Base-by-base conservation (phyloP, 2,888 invertebrate species). In the Dryomyza anilis region DNA sequence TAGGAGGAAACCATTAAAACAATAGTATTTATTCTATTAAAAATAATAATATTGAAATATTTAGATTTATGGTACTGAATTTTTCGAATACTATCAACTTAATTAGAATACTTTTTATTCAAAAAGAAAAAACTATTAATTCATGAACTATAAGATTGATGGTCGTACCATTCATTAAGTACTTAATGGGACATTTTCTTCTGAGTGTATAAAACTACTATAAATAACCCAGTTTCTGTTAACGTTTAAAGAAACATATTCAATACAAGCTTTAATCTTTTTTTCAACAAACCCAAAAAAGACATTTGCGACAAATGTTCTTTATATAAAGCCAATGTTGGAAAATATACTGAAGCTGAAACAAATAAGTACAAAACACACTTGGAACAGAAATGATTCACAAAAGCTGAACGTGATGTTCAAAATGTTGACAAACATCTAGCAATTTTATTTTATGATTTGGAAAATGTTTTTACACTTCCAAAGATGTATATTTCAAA, bases 401-500 rank as follows among this genome's bases (percentile, higher is more conserved):
- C 48, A 23, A 59, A 27, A 16, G 58, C 46, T 19, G 45, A 46
- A 60, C 45, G 55, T 21, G 64, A 60, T 55, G 21, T 45, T 27
- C 48, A 63, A 30, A 43, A 27, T 43, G 10, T 52, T 33, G 53
- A 64, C 39, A 23, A 19, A 30, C 29, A 45, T 23, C 30, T 48
- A n/a, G 59, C 43, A 43, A 43, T 64, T 64, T 10, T 64, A 33
- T 36, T 29, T 14, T 64, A 59, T 33, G 52, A 64, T 39, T 29
- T 39, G 21, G 25, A 64, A 58, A 64, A 30, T 58, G 58, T 58
- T 25, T 58, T 64, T 43, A 39, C 58, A 43, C 52, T 62, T 27
- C 53, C 43, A 25, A 50, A 62, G 7, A 16, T 43, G n/a, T 29
- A 16, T 7, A 27, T 21, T 36, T 64, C 63, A 33, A 57, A 33